These are phyloP conservation scores for Torymus texanus DNA, from an alignment of 2,888 invertebrate species.

Conservation along the genomic window DNA sequence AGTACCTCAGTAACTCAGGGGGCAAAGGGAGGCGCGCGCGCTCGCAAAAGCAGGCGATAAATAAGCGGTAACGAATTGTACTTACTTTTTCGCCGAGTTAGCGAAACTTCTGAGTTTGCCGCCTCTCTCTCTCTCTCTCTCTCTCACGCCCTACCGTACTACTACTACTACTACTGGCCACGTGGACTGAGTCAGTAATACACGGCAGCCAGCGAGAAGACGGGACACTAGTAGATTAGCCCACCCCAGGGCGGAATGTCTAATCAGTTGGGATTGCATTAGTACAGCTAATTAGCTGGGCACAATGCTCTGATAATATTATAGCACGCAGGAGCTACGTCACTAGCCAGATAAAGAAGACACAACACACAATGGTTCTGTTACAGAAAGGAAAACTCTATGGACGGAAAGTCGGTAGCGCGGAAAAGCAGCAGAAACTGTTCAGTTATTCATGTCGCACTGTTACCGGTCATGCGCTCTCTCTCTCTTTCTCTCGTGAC, in stretches of 20 bases:
- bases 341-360: conserved; percentile 2
- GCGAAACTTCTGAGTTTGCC: conserved; percentile 45
- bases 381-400: conserved; percentile 50
- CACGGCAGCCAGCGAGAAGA: conserved; percentile 34
- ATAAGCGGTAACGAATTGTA: conserved; percentile 60
- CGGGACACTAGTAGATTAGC: conserved; percentile 60
- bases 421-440: conserved; percentile 63
- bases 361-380: neutral
- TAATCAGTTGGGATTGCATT: conserved; percentile 74
- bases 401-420: conserved; percentile 49
- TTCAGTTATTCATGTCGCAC: conserved; percentile 74
- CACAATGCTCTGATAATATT: conserved; percentile 75
- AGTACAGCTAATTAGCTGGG: conserved; percentile 73
- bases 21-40: neutral
- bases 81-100: conserved; percentile 56
- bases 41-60: conserved; percentile 52
- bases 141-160: conserved; percentile 18
- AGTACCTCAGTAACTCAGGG: neutral
- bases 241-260: conserved; percentile 67
- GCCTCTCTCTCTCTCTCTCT: neutral
- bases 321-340: conserved; percentile 58
- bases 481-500: conserved; percentile 61
- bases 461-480: conserved; percentile 66
- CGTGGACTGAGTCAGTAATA: conserved; percentile 59
- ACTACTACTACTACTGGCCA: conserved; percentile 37